Conservation (phyloP, 2,888 invertebrate genomes). For the Drosophila mettleri region DNA sequence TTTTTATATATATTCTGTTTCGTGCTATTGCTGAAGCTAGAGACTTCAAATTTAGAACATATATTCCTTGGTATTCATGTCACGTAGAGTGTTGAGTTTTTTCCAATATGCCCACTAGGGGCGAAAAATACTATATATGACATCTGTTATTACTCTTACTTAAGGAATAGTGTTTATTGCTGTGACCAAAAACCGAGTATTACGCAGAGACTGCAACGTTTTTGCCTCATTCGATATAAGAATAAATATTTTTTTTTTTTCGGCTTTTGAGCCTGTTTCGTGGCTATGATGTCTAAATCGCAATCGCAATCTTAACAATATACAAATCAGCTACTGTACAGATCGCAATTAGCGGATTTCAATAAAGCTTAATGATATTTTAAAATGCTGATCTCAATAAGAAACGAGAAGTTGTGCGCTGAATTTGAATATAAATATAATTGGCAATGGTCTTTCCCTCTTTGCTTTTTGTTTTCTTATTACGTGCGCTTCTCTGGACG, state of each 20-base stretch:
- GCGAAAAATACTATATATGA: too few species aligned
- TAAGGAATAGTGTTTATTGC: too few species aligned
- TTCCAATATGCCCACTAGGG: too few species aligned
- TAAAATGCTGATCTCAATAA: conserved; percentile 44
- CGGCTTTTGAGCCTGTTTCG: background rate
- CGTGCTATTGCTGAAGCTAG: too few species aligned
- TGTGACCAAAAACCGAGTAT: too few species aligned
- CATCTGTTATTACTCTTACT: too few species aligned
- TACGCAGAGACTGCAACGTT: too few species aligned
- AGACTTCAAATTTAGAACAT: too few species aligned
- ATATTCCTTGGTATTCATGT: too few species aligned
- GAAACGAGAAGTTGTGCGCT: conserved; percentile 14
- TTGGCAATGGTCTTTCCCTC: conserved; percentile 5
- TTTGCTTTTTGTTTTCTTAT: background rate
- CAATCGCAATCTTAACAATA: conserved; percentile 1
- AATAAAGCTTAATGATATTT: conserved; percentile 11
- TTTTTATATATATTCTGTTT: too few species aligned
- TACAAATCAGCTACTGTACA: conserved; percentile 1
- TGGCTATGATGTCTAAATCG: conserved; percentile 3
- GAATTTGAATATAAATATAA: conserved; percentile 17
- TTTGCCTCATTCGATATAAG: too few species aligned
- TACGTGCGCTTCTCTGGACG: background rate
- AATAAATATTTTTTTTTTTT: background rate
- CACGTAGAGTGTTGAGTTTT: too few species aligned
- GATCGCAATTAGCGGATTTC: background rate